A percentile compares a stretch with the other conserved stretches of the same genome.
These are phyloP conservation scores for Netelia inedita DNA, from an alignment of 2,888 invertebrate species.

Conservation along the genomic window DNA sequence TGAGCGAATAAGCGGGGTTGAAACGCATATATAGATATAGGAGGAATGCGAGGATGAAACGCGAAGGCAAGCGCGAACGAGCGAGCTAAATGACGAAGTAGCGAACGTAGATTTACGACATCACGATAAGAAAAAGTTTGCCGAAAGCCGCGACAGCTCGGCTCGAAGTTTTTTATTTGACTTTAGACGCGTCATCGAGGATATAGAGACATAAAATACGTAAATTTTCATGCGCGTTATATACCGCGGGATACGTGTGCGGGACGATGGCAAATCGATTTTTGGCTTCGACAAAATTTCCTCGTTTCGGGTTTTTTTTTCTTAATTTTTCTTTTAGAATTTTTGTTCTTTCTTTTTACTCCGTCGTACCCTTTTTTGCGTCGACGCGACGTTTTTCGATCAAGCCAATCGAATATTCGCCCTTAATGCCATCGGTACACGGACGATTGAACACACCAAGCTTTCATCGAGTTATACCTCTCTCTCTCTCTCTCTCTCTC, in stretches of 20 bases:
- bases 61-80: slow-evolving; percentile 24
- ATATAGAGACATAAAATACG: slow-evolving; percentile 8
- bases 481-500: neutral
- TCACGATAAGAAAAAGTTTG: slow-evolving; percentile 63
- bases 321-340: slow-evolving; percentile 19
- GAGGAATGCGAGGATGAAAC: neutral
- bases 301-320: slow-evolving; percentile 30
- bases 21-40: neutral
- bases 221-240: slow-evolving; percentile 5
- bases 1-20: slow-evolving; percentile 47
- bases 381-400: slow-evolving; percentile 37
- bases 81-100: slow-evolving; percentile 7
- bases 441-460: slow-evolving; percentile 45
- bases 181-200: slow-evolving; percentile 51
- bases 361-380: slow-evolving; percentile 14
- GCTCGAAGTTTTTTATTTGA: slow-evolving; percentile 42
- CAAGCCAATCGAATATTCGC: slow-evolving; percentile 57
- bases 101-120: slow-evolving; percentile 59
- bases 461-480: slow-evolving; percentile 45
- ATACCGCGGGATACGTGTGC: neutral
- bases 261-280: slow-evolving; percentile 30
- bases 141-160: slow-evolving; percentile 50
- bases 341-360: slow-evolving; percentile 3
- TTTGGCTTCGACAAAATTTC: slow-evolving; percentile 43
- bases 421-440: slow-evolving; percentile 39